Evolutionary conservation across 2,888 invertebrate species (phyloP).

Genomic region (Andrena bucephala): DNA sequence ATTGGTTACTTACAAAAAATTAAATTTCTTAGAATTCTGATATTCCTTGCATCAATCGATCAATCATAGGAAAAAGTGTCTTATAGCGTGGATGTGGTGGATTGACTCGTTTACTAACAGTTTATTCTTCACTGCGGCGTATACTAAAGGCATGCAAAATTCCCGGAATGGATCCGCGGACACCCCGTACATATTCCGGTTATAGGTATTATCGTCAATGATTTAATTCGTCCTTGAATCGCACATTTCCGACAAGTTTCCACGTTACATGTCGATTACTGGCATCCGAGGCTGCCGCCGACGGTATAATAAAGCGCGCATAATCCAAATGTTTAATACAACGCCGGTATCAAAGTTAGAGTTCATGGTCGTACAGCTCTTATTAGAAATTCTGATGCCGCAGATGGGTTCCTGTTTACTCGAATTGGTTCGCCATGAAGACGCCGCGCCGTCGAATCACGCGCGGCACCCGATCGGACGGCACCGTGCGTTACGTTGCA

Average conservation of each 20-base stretch:
- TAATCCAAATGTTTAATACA: conserved; percentile 14
- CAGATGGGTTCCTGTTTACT: not conserved
- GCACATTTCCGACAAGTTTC: not conserved
- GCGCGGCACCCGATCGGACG: not conserved
- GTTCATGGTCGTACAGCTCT: not conserved
- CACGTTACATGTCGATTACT: not conserved
- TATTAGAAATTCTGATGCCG: conserved; percentile 6
- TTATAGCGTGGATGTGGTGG: too few relatives aligned
- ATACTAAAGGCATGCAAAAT: not conserved
- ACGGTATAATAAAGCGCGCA: not conserved
- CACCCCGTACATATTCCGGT: not conserved
- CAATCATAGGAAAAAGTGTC: too few relatives aligned
- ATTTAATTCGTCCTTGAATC: not conserved
- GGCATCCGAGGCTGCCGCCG: not conserved
- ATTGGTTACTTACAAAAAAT: too few relatives aligned
- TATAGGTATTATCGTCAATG: not conserved
- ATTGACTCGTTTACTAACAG: too few relatives aligned
- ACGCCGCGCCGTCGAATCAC: not conserved
- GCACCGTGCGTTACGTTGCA: not conserved
- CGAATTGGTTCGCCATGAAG: not conserved
- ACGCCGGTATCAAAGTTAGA: conserved; percentile 19
- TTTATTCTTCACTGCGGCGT: too few relatives aligned
- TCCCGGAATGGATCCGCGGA: not conserved
- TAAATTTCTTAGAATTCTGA: too few relatives aligned
- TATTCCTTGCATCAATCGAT: too few relatives aligned